Evolutionary conservation across 2,888 invertebrate genomes (phyloP).

Genomic region (Coenonympha arcania): DNA sequence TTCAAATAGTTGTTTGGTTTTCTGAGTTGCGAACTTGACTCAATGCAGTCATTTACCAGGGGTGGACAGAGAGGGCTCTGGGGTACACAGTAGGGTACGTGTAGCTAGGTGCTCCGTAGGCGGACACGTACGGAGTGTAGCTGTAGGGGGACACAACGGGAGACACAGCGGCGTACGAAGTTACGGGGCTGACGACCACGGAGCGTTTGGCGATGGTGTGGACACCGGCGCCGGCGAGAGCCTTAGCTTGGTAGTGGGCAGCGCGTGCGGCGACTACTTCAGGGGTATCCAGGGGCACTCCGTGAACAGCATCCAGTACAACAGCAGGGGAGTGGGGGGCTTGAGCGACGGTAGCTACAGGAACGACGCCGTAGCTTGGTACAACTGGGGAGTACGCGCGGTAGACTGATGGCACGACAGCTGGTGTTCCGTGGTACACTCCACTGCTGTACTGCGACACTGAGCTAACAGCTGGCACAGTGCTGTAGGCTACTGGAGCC

Average conservation of each 20-base stretch:
- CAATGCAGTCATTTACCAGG: constrained; percentile 39
- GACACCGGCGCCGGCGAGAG: constrained; percentile 49
- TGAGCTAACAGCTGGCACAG: constrained; percentile 36
- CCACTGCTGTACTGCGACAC: constrained; percentile 43
- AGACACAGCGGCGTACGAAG: constrained; percentile 44
- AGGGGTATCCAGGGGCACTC: constrained; percentile 67
- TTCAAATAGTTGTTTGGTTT: constrained; percentile 7
- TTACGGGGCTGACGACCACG: constrained; percentile 38
- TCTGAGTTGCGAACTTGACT: background rate
- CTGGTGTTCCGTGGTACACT: constrained; percentile 45
- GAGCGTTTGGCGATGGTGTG: constrained; percentile 63
- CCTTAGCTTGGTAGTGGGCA: constrained; percentile 64
- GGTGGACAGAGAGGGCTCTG: constrained; percentile 52
- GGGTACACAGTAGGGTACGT: constrained; percentile 43
- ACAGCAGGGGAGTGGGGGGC: constrained; percentile 62
- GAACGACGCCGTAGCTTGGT: constrained; percentile 32
- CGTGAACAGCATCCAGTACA: constrained; percentile 57
- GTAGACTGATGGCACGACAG: constrained; percentile 38
- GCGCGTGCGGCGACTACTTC: constrained; percentile 67
- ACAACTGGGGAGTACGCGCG: constrained; percentile 33
- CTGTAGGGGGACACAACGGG: constrained; percentile 43
- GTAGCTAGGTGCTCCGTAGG: constrained; percentile 19
- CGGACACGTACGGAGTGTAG: constrained; percentile 31
- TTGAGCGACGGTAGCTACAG: constrained; percentile 39
- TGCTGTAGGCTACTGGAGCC: constrained; percentile 44